Conservation (phyloP, 64 coral and sea anemone genomes). For the Montipora foliosa region DNA sequence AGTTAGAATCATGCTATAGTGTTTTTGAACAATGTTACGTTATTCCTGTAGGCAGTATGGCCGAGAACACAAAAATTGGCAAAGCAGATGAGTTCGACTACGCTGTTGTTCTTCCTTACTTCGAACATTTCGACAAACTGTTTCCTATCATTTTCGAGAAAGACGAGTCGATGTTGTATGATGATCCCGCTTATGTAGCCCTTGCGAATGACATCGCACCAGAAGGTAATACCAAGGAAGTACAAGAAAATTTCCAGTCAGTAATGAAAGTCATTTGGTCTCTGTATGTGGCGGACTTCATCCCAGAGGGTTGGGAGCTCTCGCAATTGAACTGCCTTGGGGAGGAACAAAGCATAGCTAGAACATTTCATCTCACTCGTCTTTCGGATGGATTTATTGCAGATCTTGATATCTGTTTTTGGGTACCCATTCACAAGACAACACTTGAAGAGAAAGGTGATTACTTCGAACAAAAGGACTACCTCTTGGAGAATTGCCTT, state of each 20-base stretch:
- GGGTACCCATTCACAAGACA: conserved; percentile 29
- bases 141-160: conserved; percentile 60
- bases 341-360: conserved; percentile 30
- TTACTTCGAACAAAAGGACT: conserved; percentile 25
- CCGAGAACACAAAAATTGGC: conserved; percentile 49
- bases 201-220: conserved; percentile 13
- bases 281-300: conserved; percentile 33
- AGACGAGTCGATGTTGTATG: conserved; percentile 46
- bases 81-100: conserved; percentile 60
- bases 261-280: conserved; percentile 35
- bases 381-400: conserved; percentile 35
- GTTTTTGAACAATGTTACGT: conserved; percentile 43
- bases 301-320: conserved; percentile 60
- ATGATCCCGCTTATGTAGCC: conserved; percentile 42
- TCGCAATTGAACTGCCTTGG: conserved; percentile 50
- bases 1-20: conserved; percentile 13
- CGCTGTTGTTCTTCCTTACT: conserved; percentile 68
- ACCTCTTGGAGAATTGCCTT: conserved; percentile 45
- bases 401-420: conserved; percentile 47
- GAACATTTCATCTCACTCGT: conserved; percentile 46
- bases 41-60: conserved; percentile 57
- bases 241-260: conserved; percentile 40
- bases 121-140: conserved; percentile 61
- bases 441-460: neutral
- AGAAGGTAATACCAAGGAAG: conserved; percentile 8